Conservation (phyloP, 2,113 vertebrate genomes). For the Calidris pygmaea region DNA sequence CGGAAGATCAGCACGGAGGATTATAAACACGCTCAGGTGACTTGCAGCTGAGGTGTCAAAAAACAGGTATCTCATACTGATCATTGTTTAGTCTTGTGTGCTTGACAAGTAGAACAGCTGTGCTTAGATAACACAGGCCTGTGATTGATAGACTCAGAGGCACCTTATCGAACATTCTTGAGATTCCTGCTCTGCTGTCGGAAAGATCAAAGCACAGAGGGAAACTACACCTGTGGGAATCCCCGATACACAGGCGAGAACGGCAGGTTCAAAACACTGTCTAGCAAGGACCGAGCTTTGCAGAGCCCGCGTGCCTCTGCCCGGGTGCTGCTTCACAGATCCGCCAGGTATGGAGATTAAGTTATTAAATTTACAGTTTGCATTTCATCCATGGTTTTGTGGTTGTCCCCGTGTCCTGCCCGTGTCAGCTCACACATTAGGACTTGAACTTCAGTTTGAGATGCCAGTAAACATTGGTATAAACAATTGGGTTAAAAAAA, state of each 20-base stretch:
- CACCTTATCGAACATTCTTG: background rate
- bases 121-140: background rate
- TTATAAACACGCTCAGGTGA: background rate
- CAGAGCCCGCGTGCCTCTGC: background rate
- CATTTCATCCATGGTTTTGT: background rate
- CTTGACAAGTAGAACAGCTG: background rate
- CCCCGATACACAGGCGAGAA: background rate
- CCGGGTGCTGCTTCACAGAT: background rate
- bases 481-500: background rate
- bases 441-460: background rate
- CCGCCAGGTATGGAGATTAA: background rate
- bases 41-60: background rate
- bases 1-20: background rate
- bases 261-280: too few relatives aligned
- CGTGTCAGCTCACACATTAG: background rate
- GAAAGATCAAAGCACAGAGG: background rate
- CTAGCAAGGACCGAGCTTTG: background rate
- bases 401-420: background rate
- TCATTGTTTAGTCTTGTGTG: background rate
- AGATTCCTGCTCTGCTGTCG: background rate
- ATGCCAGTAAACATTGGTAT: background rate
- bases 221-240: background rate
- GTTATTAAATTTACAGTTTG: background rate
- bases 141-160: background rate
- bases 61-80: background rate